Evolutionary conservation across 2,113 vertebrate genomes (phyloP), one percentile per base, ranked within the genome.

Genomic region (Elaphurus davidianus): DNA sequence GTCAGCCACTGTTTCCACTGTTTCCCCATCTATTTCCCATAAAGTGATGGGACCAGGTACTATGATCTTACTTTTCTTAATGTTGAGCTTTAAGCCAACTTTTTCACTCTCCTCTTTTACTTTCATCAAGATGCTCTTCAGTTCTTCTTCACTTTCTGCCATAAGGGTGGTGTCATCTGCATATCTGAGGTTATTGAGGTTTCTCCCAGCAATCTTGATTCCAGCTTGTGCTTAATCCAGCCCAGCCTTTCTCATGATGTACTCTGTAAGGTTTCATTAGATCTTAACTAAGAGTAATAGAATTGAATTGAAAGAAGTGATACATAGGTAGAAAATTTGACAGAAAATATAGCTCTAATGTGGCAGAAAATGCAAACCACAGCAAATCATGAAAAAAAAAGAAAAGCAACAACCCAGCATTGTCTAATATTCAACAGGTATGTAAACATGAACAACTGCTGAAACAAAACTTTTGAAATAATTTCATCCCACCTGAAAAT

Each of bases 401-500:
- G 5, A 33, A 30, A 81, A 50, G 12, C 71, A 81, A 12, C 30
- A 81, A 91, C 40, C n/a, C 9, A 23, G 11, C 71, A 12, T 13
- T 78, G 4, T 89, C 71, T 96, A 81, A 60, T 94, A 92, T 23
- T 97, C 40, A 64, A 52, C 5, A 90, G 36, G 28, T 30, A 36
- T 25, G 25, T 47, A 87, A 74, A 82, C 40, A 45, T 12, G 28
- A 82, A 54, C 27, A 94, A 74, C 2, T 87, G 43, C 33, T 74
- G 57, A 54, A 40, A 74, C 95, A 59, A 9, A 47, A 17, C 30
- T 85, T 96, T 89, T 85, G 55, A 60, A 86, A 86, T 96, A 78
- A 93, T 91, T 94, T 95, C 16, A 89, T 82, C 86, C 28, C 36
- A 93, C 79, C 21, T 76, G 74, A 90, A 67, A 88, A 88, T 57